A percentile compares a stretch with the other conserved stretches of the same genome.
These are phyloP conservation scores for Cottus gobio DNA, from an alignment of 2,113 vertebrate genomes.

Conservation along the genomic window DNA sequence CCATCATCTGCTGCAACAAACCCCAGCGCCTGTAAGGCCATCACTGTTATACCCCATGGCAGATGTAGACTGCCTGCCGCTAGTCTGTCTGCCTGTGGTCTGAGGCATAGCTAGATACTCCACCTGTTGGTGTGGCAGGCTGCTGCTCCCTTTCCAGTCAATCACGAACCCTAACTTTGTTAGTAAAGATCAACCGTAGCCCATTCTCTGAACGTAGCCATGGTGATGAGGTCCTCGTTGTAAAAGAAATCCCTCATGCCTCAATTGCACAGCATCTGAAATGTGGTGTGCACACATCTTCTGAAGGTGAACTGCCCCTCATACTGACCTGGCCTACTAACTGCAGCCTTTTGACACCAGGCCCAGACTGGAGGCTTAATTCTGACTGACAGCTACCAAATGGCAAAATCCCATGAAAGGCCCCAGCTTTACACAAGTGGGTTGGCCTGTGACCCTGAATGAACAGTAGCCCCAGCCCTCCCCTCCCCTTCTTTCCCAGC, in stretches of 20 bases:
- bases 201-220: not conserved
- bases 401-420: conserved; percentile 62
- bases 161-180: not conserved
- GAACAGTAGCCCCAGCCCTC: conserved; percentile 59
- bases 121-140: no score
- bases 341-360: conserved; percentile 20
- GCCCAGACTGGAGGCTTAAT: conserved; percentile 60
- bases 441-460: conserved; percentile 75
- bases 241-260: not conserved
- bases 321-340: conserved; percentile 46
- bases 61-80: not conserved
- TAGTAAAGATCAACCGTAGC: not conserved
- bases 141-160: not conserved
- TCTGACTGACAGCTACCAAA: conserved; percentile 75
- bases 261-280: not conserved
- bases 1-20: not conserved
- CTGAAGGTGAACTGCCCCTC: not conserved
- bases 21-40: not conserved
- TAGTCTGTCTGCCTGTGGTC: not conserved
- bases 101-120: not conserved
- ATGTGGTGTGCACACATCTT: not conserved
- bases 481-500: conserved; percentile 35
- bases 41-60: not conserved
- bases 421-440: conserved; percentile 66
- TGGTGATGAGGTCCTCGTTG: not conserved